Conservation (phyloP, 2,888 invertebrate species). For the Athalia circularis region DNA sequence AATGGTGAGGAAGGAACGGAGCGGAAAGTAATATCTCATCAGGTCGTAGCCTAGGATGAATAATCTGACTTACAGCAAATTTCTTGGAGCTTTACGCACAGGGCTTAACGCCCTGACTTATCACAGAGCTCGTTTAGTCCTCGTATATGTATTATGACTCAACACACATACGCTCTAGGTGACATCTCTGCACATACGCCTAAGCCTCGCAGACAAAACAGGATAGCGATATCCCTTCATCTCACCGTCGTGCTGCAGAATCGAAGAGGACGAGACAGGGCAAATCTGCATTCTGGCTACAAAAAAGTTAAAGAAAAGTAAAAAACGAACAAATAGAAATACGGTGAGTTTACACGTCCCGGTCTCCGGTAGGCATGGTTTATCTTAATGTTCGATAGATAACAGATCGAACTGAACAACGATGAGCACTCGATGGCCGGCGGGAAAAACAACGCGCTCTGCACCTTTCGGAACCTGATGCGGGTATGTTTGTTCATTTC, state of each 20-base stretch:
- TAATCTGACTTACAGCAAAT: conserved; percentile 39
- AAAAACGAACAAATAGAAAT: not conserved
- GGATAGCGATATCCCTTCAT: conserved; percentile 14
- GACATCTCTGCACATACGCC: not conserved
- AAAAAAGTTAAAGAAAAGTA: not conserved
- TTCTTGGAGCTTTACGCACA: conserved; percentile 35
- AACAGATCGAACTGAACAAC: conserved; percentile 1
- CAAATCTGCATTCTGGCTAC: conserved; percentile 10
- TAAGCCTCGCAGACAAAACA: conserved; percentile 20
- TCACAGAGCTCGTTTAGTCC: conserved; percentile 17
- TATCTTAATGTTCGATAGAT: not conserved
- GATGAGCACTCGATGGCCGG: not conserved
- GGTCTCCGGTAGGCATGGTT: not conserved
- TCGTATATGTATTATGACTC: not conserved
- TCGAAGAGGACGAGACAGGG: conserved; percentile 2
- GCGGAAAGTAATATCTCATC: conserved; percentile 14
- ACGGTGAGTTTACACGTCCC: not conserved
- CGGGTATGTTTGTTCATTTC: no score
- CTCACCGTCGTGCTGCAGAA: not conserved
- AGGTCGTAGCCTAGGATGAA: conserved; percentile 6
- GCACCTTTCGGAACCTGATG: no score
- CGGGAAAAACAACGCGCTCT: not conserved
- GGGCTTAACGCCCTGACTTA: conserved; percentile 26
- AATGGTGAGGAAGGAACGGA: not conserved
- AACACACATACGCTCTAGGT: conserved; percentile 2